Percentiles rank a stretch among this genome's conserved stretches.
Evolutionary conservation across 2,113 vertebrate genomes (phyloP).

Genomic region (Aphelocoma coerulescens): DNA sequence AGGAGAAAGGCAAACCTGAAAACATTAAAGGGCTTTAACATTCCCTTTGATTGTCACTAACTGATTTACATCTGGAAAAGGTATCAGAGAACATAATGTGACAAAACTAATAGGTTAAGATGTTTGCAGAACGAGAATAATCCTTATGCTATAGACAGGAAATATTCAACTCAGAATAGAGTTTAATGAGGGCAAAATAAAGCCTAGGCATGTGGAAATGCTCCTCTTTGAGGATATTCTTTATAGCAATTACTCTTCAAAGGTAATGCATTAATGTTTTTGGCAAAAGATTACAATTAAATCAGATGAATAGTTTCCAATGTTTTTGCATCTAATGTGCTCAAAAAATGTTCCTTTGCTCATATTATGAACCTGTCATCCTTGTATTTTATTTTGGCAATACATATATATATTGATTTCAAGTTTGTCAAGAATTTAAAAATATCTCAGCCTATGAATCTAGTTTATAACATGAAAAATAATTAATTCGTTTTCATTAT

Average conservation of each 20-base stretch:
- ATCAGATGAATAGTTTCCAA: slow-evolving; percentile 71
- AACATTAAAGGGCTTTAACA: slow-evolving; percentile 67
- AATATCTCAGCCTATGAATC: slow-evolving; percentile 48
- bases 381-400: slow-evolving; percentile 57
- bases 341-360: slow-evolving; percentile 51
- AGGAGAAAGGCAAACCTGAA: slow-evolving; percentile 40
- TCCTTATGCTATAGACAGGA: background rate
- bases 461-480: slow-evolving; percentile 37
- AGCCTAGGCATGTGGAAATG: slow-evolving; percentile 74
- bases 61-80: slow-evolving; percentile 79
- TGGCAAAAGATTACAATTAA: slow-evolving; percentile 74
- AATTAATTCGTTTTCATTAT: slow-evolving; percentile 42
- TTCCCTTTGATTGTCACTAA: slow-evolving; percentile 69
- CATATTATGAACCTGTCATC: slow-evolving; percentile 51
- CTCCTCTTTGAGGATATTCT: slow-evolving; percentile 74
- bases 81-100: slow-evolving; percentile 76
- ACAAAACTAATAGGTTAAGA: slow-evolving; percentile 71
- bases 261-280: slow-evolving; percentile 71
- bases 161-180: slow-evolving; percentile 46
- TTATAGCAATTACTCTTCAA: slow-evolving; percentile 77
- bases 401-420: slow-evolving; percentile 59
- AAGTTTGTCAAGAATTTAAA: slow-evolving; percentile 58
- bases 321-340: slow-evolving; percentile 65
- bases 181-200: slow-evolving; percentile 71
- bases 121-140: slow-evolving; percentile 44